Base-by-base conservation (phyloP, 2,888 invertebrate genomes). In the Pachydiplax longipennis region DNA sequence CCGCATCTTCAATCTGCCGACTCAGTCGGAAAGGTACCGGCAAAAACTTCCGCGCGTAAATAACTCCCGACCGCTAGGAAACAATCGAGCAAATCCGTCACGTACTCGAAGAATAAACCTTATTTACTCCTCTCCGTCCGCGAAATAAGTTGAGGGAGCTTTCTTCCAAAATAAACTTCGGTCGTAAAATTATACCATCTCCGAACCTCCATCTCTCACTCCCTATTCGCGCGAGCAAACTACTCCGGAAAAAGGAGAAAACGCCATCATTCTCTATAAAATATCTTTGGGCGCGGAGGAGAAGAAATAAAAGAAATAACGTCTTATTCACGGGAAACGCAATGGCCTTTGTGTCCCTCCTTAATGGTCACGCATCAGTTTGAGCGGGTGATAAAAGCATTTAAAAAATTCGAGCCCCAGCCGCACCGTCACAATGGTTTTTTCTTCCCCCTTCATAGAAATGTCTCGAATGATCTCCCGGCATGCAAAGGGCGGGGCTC, bases 401-500 rank as follows among this genome's bases (percentile, higher is more conserved):
- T 87, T 87, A 61, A 48, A 48, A 82, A 82, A 44, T 48, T n/a
- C 40, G 61, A 87, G 35, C 58, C 25, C 40, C 37, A 31, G 13
- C 83, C 83, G 83, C 58, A 31, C 87, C 31, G 37, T 31, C 87
- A 87, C 35, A 25, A 87, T 87, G 87, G 87, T 87, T 87, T 58
- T 31, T 31, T 58, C 87, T 58, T 87, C 87, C 87, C 58, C 87
- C 53, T 87, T 87, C 87, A 61, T 87, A 87, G 87, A 87, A 87
- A 87, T 87, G 87, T 87, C 61, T 87, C 87, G 87, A 87, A 87
- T 87, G 87, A 87, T 87, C 87, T 37, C 37, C 35, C 58, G 53
- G 87, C 87, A 87, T 87, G 87, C 87, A 61, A 87, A 87, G 87
- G 87, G 87, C 87, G 87, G 87, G 58, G 87, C 87, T 61, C 58